A percentile compares a stretch with the other conserved stretches of the same genome.
Evolutionary conservation across 2,888 invertebrate species (phyloP).

Genomic region (Tryphoninae sp.): DNA sequence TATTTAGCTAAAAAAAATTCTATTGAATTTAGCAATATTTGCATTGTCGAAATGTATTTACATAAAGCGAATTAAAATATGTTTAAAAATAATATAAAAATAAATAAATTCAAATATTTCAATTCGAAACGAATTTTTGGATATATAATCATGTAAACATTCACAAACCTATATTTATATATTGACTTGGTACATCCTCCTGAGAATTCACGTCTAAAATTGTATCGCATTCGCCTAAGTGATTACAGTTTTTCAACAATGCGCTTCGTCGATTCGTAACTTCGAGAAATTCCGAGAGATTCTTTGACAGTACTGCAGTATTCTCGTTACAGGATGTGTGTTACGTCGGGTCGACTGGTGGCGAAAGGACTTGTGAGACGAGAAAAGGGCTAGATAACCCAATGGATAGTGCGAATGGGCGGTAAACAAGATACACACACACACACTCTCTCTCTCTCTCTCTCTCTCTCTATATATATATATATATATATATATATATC

Average conservation of each 20-base stretch:
- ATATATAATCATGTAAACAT: no score
- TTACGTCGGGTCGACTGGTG: not conserved
- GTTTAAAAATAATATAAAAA: no score
- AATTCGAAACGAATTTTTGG: no score
- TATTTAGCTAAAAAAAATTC: no score
- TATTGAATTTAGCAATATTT: no score
- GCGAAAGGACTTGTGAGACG: not conserved
- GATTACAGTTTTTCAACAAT: not conserved
- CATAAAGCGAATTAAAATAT: no score
- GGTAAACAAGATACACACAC: not conserved
- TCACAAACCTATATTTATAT: no score
- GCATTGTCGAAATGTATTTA: no score
- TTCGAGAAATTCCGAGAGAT: not conserved
- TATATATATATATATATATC: constrained; percentile 37
- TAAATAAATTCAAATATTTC: no score
- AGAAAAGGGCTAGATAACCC: not conserved
- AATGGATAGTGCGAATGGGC: constrained; percentile 18
- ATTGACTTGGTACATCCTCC: no score
- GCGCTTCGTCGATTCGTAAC: not conserved
- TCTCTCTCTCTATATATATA: constrained; percentile 6
- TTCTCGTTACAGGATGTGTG: not conserved
- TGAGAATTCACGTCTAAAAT: not conserved
- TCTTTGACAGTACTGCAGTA: not conserved
- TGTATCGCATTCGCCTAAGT: not conserved
- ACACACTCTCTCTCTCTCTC: not conserved